Evolutionary conservation across 2,888 invertebrate species (phyloP).

Genomic region (Tetanocera ferruginea): DNA sequence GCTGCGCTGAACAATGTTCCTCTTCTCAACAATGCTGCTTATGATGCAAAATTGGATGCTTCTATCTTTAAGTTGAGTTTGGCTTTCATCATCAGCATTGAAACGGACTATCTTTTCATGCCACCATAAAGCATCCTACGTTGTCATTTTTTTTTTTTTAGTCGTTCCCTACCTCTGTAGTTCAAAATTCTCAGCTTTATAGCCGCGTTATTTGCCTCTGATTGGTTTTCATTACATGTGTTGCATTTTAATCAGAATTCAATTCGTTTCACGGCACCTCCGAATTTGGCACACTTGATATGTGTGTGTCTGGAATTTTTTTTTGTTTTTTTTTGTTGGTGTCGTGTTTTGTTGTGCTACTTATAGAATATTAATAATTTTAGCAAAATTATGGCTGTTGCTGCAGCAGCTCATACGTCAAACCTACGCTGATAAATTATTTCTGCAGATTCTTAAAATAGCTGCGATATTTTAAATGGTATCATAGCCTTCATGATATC

Average conservation of each 20-base stretch:
- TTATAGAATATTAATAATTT: neutral
- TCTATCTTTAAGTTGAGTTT: no score
- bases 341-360: neutral
- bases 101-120: no score
- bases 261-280: neutral
- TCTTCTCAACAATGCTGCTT: no score
- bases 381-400: neutral
- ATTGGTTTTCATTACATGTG: slow-evolving; percentile 10
- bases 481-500: neutral
- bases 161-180: neutral
- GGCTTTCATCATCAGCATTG: no score
- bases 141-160: no score
- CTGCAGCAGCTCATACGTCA: neutral
- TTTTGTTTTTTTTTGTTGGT: neutral
- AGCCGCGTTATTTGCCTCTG: slow-evolving; percentile 43
- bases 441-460: no score
- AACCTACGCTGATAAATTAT: no score
- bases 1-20: no score
- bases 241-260: slow-evolving; percentile 10
- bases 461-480: no score
- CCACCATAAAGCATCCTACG: no score
- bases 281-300: neutral
- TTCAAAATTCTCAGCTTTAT: slow-evolving; percentile 7
- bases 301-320: neutral
- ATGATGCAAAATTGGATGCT: no score